These are phyloP conservation scores for Microcebus griseorufus DNA, from an alignment of 2,113 vertebrate genomes.

Conservation along the genomic window DNA sequence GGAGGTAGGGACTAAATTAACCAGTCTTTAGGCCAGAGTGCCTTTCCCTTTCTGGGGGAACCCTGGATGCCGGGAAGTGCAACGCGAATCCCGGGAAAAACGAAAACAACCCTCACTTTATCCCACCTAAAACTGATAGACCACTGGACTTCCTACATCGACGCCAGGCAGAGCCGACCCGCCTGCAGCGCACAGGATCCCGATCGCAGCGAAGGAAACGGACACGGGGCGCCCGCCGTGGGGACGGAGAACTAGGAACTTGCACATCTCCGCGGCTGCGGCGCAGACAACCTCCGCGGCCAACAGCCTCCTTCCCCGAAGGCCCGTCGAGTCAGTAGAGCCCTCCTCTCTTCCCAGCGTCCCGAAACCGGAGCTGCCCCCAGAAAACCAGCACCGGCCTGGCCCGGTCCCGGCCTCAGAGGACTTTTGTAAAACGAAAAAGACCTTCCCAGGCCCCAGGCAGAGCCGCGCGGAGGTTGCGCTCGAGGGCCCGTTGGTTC, in stretches of 20 bases:
- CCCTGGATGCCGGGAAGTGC: background rate
- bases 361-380: background rate
- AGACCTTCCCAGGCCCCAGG: background rate
- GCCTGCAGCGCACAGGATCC: slow-evolving; percentile 41
- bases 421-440: slow-evolving; percentile 62
- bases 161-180: background rate
- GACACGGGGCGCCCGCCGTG: background rate
- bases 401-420: background rate
- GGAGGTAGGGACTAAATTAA: slow-evolving; percentile 21
- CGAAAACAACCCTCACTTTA: background rate
- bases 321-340: background rate
- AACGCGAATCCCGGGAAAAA: background rate
- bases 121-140: slow-evolving; percentile 2
- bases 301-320: background rate
- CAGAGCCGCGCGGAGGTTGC: background rate
- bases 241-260: background rate
- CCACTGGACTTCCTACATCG: background rate
- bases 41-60: background rate
- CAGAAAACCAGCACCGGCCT: background rate
- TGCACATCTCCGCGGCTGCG: background rate
- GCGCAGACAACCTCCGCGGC: background rate
- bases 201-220: background rate
- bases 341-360: background rate
- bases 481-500: background rate
- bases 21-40: background rate